phyloP scores from a whole-genome alignment of 2,888 invertebrate species.

The Cataglyphis livida region DNA sequence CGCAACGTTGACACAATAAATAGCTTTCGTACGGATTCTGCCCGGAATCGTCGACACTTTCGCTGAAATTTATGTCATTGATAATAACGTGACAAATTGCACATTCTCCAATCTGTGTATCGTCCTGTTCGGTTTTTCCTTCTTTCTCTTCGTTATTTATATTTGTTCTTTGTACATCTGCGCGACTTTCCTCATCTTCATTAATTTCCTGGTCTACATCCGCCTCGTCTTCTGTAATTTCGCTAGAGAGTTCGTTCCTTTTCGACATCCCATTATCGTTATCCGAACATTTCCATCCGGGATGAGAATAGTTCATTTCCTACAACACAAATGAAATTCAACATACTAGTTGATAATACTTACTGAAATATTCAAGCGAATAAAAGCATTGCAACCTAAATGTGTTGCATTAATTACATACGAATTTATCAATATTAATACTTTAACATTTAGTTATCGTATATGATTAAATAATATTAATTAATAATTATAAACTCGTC shows the following conservation, averaged over 20 bases:
- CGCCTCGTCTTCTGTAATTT: background rate
- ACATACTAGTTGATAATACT: background rate
- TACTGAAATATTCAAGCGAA: background rate
- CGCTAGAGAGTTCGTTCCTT: constrained; percentile 42
- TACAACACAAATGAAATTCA: constrained; percentile 36
- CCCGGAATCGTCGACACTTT: constrained; percentile 64
- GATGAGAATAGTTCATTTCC: constrained; percentile 45
- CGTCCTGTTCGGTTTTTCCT: constrained; percentile 34
- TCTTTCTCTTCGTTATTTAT: constrained; percentile 61
- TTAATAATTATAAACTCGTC: background rate
- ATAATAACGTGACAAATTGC: constrained; percentile 77
- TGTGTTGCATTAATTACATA: background rate
- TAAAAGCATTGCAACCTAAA: background rate
- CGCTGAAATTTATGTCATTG: constrained; percentile 61
- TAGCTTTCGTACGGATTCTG: constrained; percentile 75
- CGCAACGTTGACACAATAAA: constrained; percentile 79
- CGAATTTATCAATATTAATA: constrained; percentile 17
- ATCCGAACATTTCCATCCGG: constrained; percentile 29
- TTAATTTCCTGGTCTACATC: constrained; percentile 8
- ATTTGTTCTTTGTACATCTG: constrained; percentile 10
- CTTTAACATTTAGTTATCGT: background rate
- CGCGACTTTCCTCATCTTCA: constrained; percentile 38
- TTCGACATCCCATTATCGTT: constrained; percentile 46
- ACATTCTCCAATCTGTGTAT: constrained; percentile 67
- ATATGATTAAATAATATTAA: background rate